Conservation (phyloP, 2,113 vertebrate species). For the Ageneiosus marmoratus region DNA sequence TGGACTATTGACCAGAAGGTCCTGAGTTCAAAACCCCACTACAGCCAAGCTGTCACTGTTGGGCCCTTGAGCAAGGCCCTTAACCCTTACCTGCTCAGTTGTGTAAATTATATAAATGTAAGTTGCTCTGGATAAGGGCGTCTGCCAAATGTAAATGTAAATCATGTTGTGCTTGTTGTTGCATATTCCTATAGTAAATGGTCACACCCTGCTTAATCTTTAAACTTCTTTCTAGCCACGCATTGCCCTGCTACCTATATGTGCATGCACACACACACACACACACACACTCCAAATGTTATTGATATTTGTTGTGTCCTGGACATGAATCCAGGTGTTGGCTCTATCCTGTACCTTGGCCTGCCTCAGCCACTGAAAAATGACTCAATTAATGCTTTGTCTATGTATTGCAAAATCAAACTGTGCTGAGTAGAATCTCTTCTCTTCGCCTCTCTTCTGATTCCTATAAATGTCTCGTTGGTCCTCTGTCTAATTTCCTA, state of each 20-base stretch:
- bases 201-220: constrained; percentile 18
- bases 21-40: no score
- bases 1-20: no score
- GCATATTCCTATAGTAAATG: background rate
- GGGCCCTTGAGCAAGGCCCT: no score
- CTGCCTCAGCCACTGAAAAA: background rate
- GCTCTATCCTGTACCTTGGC: background rate
- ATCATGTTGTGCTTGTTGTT: background rate
- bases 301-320: background rate
- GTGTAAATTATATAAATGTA: no score
- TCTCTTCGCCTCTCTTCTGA: background rate
- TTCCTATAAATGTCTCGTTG: no score
- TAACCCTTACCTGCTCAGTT: no score
- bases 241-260: background rate
- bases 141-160: no score
- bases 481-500: no score
- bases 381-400: background rate
- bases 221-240: constrained; percentile 11
- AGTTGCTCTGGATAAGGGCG: no score
- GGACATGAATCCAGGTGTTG: background rate
- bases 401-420: background rate
- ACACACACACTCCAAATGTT: constrained; percentile 19
- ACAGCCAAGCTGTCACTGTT: no score
- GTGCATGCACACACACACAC: constrained; percentile 1
- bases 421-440: background rate